Evolutionary conservation across 1,140 invertebrate genomes (phyloP).

Genomic region (Lysiphlebus fabarum): DNA sequence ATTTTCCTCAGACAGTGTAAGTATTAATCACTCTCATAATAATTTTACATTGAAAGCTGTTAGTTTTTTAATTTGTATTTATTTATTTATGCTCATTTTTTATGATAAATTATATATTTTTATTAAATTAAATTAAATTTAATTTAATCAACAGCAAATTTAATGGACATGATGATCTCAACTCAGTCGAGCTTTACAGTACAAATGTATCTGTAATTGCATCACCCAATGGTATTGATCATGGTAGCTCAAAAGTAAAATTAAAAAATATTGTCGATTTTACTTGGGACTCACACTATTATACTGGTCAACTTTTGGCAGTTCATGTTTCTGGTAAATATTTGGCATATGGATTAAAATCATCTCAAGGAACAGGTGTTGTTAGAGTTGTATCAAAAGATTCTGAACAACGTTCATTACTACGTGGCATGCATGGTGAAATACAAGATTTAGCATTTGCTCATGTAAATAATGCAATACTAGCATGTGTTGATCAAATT

Average conservation of each 20-base stretch:
- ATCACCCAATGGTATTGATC: constrained; percentile 66
- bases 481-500: constrained; percentile 82
- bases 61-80: constrained; percentile 3
- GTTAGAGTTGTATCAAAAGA: constrained; percentile 78
- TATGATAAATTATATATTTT: no score
- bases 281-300: constrained; percentile 85
- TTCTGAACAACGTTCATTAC: constrained; percentile 70
- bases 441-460: constrained; percentile 90
- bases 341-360: constrained; percentile 86
- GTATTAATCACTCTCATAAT: constrained; percentile 19
- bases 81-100: no score
- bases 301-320: constrained; percentile 82
- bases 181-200: constrained; percentile 65
- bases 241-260: constrained; percentile 84
- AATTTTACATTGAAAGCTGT: neutral
- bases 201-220: constrained; percentile 70
- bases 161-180: constrained; percentile 66
- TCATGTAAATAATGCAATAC: constrained; percentile 71
- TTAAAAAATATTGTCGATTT: constrained; percentile 89
- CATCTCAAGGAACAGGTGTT: constrained; percentile 68
- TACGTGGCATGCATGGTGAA: constrained; percentile 82
- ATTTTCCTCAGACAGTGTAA: constrained; percentile 44
- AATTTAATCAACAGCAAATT: constrained; percentile 63
- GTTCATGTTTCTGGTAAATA: constrained; percentile 82
- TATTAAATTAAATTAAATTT: no score